Evolutionary conservation across 2,888 invertebrate genomes (phyloP).

Genomic region (Belgica antarctica): DNA sequence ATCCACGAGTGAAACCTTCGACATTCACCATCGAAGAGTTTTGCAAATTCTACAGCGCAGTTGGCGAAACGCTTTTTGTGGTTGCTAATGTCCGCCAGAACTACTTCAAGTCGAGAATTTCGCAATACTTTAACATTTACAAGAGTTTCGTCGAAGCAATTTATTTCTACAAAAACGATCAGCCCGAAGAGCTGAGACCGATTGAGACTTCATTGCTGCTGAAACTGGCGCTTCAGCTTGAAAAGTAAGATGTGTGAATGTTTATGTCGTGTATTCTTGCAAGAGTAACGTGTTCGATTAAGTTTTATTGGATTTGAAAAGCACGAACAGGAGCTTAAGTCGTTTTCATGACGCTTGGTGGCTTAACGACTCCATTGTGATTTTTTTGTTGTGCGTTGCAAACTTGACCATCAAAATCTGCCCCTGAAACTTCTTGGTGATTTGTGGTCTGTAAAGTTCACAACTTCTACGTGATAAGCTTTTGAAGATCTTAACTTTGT

Average conservation of each 20-base stretch:
- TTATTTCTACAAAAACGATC: slow-evolving; percentile 36
- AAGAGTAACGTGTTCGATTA: too few species aligned
- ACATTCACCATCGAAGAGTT: not conserved
- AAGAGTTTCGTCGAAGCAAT: slow-evolving; percentile 14
- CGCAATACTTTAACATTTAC: slow-evolving; percentile 33
- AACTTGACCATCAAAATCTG: not conserved
- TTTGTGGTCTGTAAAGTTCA: too few species aligned
- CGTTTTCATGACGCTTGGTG: too few species aligned
- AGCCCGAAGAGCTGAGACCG: not conserved
- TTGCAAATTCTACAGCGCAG: slow-evolving; percentile 17
- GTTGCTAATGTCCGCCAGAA: slow-evolving; percentile 3
- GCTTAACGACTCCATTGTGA: too few species aligned
- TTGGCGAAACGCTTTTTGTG: slow-evolving; percentile 30
- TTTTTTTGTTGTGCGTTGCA: too few species aligned
- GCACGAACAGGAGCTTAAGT: too few species aligned
- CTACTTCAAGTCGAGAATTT: slow-evolving; percentile 32
- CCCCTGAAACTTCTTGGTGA: not conserved
- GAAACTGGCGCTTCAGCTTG: not conserved
- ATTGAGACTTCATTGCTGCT: slow-evolving; percentile 24
- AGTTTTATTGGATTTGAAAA: too few species aligned
- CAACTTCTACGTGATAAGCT: too few species aligned
- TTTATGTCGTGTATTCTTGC: too few species aligned
- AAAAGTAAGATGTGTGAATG: slow-evolving; percentile 40
- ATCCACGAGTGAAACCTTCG: slow-evolving; percentile 9
- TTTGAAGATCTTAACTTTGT: too few species aligned